Conservation (phyloP, 2,113 vertebrate species). For the Mastomys natalensis region DNA sequence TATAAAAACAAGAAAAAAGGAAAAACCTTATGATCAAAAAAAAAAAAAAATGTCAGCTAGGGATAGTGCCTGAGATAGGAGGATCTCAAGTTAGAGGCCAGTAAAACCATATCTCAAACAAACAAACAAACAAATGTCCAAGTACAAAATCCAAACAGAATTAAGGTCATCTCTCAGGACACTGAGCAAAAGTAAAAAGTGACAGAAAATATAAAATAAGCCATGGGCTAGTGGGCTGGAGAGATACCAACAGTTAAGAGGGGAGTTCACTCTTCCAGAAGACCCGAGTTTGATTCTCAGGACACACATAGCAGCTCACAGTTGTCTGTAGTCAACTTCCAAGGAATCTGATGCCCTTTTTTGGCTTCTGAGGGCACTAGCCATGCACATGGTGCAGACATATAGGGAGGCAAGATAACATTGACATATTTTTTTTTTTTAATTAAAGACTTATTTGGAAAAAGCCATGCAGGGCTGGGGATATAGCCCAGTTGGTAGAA, state of each 20-base stretch:
- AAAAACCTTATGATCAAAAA: background rate
- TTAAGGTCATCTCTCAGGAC: constrained; percentile 19
- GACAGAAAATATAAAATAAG: constrained; percentile 31
- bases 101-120: background rate
- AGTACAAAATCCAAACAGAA: constrained; percentile 41
- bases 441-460: background rate
- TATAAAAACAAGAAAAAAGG: background rate
- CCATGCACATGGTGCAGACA: background rate
- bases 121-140: constrained; percentile 13
- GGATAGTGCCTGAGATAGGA: background rate
- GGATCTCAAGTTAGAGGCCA: background rate
- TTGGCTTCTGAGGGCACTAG: background rate
- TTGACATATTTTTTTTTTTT: background rate
- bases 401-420: background rate
- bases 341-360: background rate
- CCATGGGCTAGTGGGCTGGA: background rate
- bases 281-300: background rate
- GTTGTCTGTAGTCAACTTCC: background rate
- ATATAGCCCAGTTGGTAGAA: background rate
- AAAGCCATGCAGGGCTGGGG: background rate
- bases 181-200: constrained; percentile 44
- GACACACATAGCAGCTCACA: background rate
- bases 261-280: background rate
- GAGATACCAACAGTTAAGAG: background rate
- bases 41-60: background rate